phyloP scores from a whole-genome alignment of 2,113 vertebrate species.

The Gorsachius goisagi region DNA sequence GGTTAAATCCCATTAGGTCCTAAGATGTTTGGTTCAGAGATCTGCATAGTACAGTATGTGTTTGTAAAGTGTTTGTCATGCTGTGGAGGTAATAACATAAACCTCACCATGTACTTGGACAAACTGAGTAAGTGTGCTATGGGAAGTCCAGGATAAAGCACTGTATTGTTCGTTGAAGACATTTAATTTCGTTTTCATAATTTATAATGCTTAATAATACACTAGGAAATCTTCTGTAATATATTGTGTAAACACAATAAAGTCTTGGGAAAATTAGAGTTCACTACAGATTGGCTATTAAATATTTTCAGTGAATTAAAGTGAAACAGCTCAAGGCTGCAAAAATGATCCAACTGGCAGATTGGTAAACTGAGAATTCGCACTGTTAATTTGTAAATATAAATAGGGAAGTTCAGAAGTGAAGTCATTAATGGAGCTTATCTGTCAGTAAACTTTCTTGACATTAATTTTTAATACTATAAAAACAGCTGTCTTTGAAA shows the following conservation, averaged over 20 bases:
- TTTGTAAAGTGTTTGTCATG: not conserved
- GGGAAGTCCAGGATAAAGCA: not conserved
- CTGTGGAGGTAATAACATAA: not conserved
- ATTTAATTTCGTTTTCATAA: not conserved
- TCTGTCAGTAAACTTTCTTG: not conserved
- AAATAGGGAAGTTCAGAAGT: constrained; percentile 18
- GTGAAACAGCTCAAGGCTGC: constrained; percentile 13
- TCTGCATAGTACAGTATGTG: not conserved
- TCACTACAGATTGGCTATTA: not conserved
- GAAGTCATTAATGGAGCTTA: not conserved
- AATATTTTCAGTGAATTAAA: constrained; percentile 6
- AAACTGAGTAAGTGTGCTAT: not conserved
- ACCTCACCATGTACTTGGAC: not conserved
- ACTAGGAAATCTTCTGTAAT: not conserved
- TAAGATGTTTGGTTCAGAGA: not conserved
- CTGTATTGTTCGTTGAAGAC: not conserved
- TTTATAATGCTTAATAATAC: not conserved
- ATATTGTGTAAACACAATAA: not conserved
- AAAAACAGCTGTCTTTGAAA: not conserved
- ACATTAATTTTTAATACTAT: not conserved
- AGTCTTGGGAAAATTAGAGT: not conserved
- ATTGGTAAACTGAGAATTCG: constrained; percentile 14
- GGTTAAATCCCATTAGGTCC: not conserved
- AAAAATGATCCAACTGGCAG: not conserved
- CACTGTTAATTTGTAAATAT: constrained; percentile 25